These are phyloP conservation scores for Mongoloraphidia duomilia DNA, from an alignment of 2,888 invertebrate species.

Conservation along the genomic window DNA sequence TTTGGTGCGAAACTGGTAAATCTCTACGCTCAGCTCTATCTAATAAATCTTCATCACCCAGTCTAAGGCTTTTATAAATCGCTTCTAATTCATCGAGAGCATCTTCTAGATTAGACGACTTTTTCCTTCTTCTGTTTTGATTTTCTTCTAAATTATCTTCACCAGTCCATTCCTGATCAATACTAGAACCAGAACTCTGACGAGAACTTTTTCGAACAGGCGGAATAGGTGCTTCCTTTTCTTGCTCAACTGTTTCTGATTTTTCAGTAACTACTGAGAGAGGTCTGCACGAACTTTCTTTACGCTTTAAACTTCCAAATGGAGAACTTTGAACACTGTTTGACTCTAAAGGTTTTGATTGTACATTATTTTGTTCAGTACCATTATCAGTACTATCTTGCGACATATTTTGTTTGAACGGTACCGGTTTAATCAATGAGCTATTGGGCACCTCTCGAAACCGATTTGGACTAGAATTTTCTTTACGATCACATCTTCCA, in stretches of 20 bases:
- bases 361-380: too few relatives aligned
- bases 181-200: slow-evolving; percentile 15
- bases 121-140: slow-evolving; percentile 31
- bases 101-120: slow-evolving; percentile 71
- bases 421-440: too few relatives aligned
- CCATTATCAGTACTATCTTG: too few relatives aligned
- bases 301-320: slow-evolving; percentile 1
- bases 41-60: slow-evolving; percentile 68
- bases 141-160: too few relatives aligned
- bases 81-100: slow-evolving; percentile 80
- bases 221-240: slow-evolving; percentile 19
- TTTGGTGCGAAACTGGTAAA: slow-evolving; percentile 25
- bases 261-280: slow-evolving; percentile 21
- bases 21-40: slow-evolving; percentile 66
- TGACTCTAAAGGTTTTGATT: too few relatives aligned
- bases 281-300: slow-evolving; percentile 13
- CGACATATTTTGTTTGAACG: too few relatives aligned
- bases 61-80: slow-evolving; percentile 77
- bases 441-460: too few relatives aligned
- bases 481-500: too few relatives aligned
- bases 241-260: slow-evolving; percentile 12
- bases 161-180: slow-evolving; percentile 13
- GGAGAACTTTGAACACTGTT: not conserved
- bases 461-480: too few relatives aligned
- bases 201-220: slow-evolving; percentile 23